These are phyloP conservation scores for Coelopa frigida DNA, from an alignment of 1,140 invertebrate species.

Conservation along the genomic window DNA sequence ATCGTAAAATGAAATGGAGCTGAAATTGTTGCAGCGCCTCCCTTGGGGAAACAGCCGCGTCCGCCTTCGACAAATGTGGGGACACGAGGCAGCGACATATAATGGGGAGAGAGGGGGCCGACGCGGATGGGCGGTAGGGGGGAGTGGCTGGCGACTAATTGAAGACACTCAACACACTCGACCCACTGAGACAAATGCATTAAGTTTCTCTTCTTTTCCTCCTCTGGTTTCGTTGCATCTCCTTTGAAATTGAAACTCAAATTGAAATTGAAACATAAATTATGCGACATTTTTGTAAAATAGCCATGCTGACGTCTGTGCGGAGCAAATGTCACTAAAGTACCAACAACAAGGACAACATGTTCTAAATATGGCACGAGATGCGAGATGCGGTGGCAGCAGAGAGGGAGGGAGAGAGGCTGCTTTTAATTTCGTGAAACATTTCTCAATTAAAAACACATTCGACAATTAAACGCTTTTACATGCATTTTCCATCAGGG, in stretches of 20 bases:
- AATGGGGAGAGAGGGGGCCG: too few species aligned
- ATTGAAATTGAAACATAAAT: slow-evolving; percentile 11
- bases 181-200: background rate
- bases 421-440: background rate
- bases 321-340: background rate
- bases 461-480: slow-evolving; percentile 2
- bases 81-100: too few species aligned
- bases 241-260: slow-evolving; percentile 2
- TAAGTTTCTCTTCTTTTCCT: background rate
- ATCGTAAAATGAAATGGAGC: too few species aligned
- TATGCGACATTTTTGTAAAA: too few species aligned
- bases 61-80: too few species aligned
- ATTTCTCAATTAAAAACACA: slow-evolving; percentile 8
- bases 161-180: slow-evolving; percentile 1
- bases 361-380: background rate
- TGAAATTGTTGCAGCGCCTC: too few species aligned
- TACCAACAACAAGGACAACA: background rate
- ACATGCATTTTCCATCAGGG: too few species aligned
- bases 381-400: background rate
- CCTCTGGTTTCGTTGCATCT: background rate
- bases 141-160: slow-evolving; percentile 11
- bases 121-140: too few species aligned
- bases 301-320: too few species aligned
- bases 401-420: background rate
- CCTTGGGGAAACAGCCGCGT: too few species aligned